These are phyloP conservation scores for Vespertilio murinus DNA, from an alignment of 2,797 vertebrate genomes.

Conservation along the genomic window DNA sequence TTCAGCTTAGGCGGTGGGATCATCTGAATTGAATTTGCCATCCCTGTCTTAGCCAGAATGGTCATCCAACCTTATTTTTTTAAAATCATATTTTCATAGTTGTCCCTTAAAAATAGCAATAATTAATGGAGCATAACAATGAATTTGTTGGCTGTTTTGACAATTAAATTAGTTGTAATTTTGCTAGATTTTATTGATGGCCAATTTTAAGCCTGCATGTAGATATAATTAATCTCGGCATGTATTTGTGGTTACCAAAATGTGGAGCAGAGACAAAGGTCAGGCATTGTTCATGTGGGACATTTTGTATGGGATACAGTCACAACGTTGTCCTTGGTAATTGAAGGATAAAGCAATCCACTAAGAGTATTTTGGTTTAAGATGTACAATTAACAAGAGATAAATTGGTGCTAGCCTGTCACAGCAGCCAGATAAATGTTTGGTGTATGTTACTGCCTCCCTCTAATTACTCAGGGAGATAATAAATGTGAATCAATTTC, in stretches of 20 bases:
- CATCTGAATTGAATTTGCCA: not conserved
- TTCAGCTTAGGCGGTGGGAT: rapidly evolving
- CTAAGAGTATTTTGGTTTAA: not conserved
- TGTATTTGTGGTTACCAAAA: not conserved
- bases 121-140: not conserved
- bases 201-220: not conserved
- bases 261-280: not conserved
- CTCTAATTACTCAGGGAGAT: not conserved
- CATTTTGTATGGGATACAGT: not conserved
- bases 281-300: not conserved
- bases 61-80: not conserved
- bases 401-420: not conserved
- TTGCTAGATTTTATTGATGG: not conserved
- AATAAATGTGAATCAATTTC: not conserved
- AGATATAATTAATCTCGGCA: not conserved
- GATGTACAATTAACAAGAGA: not conserved
- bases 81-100: not conserved
- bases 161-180: not conserved
- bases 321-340: not conserved
- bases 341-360: not conserved
- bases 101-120: not conserved
- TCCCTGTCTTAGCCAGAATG: not conserved
- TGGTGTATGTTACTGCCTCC: not conserved
- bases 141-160: conserved; percentile 23
- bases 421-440: not conserved